Evolutionary conservation across 2,888 invertebrate species (phyloP).

Genomic region (Tenthredo notha): DNA sequence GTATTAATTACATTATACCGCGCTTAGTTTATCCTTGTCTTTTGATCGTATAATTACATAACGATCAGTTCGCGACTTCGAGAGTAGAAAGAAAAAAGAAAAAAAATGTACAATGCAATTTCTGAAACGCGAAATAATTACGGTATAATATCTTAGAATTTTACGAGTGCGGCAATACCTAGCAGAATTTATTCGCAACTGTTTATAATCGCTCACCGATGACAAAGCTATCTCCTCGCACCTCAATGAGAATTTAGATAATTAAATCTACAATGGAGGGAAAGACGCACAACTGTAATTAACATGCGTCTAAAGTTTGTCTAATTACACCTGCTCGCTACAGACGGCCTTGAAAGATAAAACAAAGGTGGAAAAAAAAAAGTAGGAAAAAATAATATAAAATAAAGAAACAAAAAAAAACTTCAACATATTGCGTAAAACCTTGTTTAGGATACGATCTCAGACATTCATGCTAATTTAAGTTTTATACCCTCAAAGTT

Average conservation of each 20-base stretch:
- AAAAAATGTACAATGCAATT: slow-evolving; percentile 19
- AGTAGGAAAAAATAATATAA: not conserved
- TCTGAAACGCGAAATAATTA: not conserved
- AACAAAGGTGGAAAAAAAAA: not conserved
- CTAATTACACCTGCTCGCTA: not conserved
- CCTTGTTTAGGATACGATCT: not conserved
- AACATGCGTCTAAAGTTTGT: slow-evolving; percentile 40
- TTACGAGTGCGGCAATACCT: not conserved
- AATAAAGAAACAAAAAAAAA: not conserved
- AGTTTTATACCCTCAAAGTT: not conserved
- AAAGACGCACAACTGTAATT: slow-evolving; percentile 12
- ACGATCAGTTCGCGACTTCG: not conserved
- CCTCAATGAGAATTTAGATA: slow-evolving; percentile 18
- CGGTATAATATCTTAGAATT: not conserved
- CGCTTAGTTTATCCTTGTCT: not conserved
- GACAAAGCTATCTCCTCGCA: slow-evolving; percentile 18
- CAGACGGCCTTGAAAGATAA: slow-evolving; percentile 25
- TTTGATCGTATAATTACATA: slow-evolving; percentile 2
- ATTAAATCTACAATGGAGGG: slow-evolving; percentile 31
- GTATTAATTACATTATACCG: slow-evolving; percentile 23
- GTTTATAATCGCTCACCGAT: slow-evolving; percentile 16
- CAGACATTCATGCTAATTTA: not conserved
- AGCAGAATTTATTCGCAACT: not conserved
- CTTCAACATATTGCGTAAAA: not conserved
- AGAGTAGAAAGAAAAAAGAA: not conserved